Conservation (phyloP, 2,113 vertebrate genomes). For the Galbula dea region DNA sequence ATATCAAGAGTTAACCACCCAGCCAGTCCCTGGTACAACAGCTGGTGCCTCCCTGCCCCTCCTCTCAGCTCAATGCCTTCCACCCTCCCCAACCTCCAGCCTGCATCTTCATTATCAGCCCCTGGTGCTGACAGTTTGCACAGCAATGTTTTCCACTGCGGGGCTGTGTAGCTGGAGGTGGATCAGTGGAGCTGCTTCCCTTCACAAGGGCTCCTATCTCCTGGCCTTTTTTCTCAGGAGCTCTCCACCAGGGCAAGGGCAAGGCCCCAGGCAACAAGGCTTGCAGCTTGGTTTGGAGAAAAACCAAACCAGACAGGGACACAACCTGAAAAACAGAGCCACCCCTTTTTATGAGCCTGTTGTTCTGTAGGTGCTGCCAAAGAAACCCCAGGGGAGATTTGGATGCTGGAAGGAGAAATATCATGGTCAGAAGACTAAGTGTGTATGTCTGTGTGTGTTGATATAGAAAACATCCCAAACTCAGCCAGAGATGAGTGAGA, state of each 20-base stretch:
- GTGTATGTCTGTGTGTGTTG: not conserved
- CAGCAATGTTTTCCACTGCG: constrained; percentile 30
- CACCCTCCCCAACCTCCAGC: not conserved
- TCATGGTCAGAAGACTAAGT: not conserved
- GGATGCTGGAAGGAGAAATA: not conserved
- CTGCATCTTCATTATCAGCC: not conserved
- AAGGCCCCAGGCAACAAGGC: not conserved
- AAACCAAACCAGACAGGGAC: not conserved
- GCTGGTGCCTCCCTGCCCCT: not conserved
- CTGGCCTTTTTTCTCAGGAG: not conserved
- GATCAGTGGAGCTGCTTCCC: constrained; percentile 2
- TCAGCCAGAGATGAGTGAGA: not conserved
- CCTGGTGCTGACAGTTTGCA: constrained; percentile 8
- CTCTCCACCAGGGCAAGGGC: not conserved
- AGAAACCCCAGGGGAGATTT: not conserved
- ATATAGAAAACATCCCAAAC: not conserved
- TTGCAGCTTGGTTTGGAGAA: not conserved
- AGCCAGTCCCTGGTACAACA: no score
- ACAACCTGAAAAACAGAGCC: not conserved
- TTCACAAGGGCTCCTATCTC: constrained; percentile 29
- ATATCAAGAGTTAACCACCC: not conserved
- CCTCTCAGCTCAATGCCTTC: not conserved
- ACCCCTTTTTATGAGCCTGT: not conserved
- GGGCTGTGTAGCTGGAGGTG: not conserved
- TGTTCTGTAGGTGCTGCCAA: not conserved